phyloP scores from a whole-genome alignment of 2,888 invertebrate species.

The Pegoplata infirma region DNA sequence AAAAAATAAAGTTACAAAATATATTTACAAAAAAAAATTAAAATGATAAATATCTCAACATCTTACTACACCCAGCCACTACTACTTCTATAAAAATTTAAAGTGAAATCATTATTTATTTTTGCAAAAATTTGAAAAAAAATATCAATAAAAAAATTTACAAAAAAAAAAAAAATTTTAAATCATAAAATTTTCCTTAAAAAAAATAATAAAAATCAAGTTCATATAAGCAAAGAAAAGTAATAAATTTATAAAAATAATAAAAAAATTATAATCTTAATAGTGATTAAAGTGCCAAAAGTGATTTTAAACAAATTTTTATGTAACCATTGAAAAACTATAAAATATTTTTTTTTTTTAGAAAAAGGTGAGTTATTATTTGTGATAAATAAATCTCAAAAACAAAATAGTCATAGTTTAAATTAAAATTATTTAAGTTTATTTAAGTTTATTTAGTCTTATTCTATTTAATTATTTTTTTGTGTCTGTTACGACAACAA shows the following conservation, averaged over 20 bases:
- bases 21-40: background rate
- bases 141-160: constrained; percentile 23
- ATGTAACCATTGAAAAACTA: constrained; percentile 27
- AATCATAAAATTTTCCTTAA: too few species aligned
- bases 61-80: background rate
- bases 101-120: background rate
- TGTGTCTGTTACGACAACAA: constrained; percentile 46
- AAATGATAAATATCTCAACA: background rate
- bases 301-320: constrained; percentile 1
- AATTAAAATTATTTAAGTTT: constrained; percentile 3
- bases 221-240: background rate
- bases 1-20: constrained; percentile 3
- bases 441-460: constrained; percentile 23
- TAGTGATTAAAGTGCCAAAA: background rate
- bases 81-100: background rate
- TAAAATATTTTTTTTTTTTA: background rate
- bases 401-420: background rate
- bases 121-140: background rate
- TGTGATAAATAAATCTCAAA: background rate
- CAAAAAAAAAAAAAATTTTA: background rate
- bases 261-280: too few species aligned
- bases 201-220: constrained; percentile 8
- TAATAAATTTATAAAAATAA: too few species aligned
- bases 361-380: constrained; percentile 37
- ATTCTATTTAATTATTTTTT: background rate